These are phyloP conservation scores for Pristiophorus japonicus DNA, from an alignment of 2,113 vertebrate genomes.

Conservation along the genomic window DNA sequence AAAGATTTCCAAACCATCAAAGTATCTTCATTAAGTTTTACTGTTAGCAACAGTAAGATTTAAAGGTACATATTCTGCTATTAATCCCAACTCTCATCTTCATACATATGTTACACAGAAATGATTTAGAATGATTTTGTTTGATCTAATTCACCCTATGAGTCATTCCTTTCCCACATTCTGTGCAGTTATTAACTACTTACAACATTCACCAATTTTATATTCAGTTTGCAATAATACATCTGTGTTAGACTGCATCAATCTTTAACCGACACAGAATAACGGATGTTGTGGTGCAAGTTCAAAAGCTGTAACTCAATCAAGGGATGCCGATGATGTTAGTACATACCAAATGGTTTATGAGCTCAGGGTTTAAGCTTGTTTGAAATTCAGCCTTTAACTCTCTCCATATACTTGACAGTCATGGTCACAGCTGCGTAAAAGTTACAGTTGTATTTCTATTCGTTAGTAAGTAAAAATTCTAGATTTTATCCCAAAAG, in stretches of 20 bases:
- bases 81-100: background rate
- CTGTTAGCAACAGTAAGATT: background rate
- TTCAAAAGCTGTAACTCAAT: slow-evolving; percentile 14
- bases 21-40: background rate
- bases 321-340: background rate
- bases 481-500: background rate
- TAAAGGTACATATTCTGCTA: background rate
- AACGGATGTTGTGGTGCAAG: background rate
- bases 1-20: background rate
- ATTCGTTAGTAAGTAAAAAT: background rate
- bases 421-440: background rate
- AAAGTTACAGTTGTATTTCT: background rate
- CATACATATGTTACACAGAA: background rate
- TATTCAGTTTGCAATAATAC: background rate
- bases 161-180: background rate
- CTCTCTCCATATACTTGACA: background rate
- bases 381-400: background rate
- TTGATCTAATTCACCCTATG: background rate
- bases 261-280: background rate
- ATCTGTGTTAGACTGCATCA: background rate
- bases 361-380: background rate
- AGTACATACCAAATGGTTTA: background rate
- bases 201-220: background rate
- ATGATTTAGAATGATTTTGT: background rate
- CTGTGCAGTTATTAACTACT: background rate